Conservation (phyloP, 2,113 vertebrate genomes). For the Pionites leucogaster region DNA sequence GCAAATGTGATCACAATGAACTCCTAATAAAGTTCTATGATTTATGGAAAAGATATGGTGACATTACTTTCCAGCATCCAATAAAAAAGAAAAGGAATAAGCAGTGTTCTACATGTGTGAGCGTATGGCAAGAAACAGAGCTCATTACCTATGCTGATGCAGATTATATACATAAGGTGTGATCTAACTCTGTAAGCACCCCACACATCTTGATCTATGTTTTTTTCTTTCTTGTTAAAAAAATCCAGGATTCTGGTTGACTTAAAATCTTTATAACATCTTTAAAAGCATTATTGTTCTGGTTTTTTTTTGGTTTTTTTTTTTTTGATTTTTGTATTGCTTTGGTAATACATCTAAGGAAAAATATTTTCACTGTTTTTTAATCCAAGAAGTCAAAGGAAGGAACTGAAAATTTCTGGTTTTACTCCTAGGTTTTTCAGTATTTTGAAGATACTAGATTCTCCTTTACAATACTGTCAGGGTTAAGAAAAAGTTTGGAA, state of each 20-base stretch:
- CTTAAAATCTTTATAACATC: neutral
- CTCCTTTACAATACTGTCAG: neutral
- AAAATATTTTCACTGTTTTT: neutral
- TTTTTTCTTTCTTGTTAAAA: neutral
- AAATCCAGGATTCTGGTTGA: neutral
- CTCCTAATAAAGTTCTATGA: neutral
- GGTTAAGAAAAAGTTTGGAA: slow-evolving; percentile 3
- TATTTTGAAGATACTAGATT: neutral
- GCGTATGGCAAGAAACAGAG: neutral
- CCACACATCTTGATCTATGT: neutral
- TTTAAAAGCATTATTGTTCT: neutral
- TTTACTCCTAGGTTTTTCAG: slow-evolving; percentile 1
- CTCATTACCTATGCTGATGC: neutral
- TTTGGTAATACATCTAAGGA: slow-evolving; percentile 7
- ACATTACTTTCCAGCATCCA: neutral
- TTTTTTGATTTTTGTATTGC: neutral
- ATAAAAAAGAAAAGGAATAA: neutral
- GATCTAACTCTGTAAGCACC: neutral
- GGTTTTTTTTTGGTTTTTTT: neutral
- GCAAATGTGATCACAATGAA: neutral
- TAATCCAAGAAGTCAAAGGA: neutral
- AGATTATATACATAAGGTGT: neutral
- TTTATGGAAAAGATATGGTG: neutral
- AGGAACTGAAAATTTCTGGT: neutral
- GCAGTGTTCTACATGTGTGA: neutral